A percentile compares a stretch with the other conserved stretches of the same genome.
Evolutionary conservation across 2,797 vertebrate genomes (phyloP).

Genomic region (Acanthis flammea): DNA sequence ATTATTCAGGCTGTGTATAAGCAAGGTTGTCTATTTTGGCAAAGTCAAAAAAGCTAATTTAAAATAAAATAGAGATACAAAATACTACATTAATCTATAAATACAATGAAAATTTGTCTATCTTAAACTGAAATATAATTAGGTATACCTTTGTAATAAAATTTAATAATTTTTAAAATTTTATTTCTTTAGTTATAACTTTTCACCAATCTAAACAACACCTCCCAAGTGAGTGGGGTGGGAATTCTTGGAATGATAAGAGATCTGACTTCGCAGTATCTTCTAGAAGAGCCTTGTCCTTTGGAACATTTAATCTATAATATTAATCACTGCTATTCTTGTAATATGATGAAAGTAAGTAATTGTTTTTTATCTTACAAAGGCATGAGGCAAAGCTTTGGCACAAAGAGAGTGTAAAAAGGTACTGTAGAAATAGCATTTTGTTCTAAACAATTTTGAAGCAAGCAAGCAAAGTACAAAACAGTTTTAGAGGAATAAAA

Average conservation of each 20-base stretch:
- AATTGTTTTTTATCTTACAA: neutral
- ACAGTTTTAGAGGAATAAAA: neutral
- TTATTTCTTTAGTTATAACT: neutral
- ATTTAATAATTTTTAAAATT: accelerated
- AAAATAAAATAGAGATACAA: neutral
- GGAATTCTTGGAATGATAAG: neutral
- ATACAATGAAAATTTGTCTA: neutral
- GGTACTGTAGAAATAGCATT: neutral
- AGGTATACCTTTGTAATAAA: neutral
- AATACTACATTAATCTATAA: neutral
- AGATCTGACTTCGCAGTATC: neutral
- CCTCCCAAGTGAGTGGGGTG: neutral
- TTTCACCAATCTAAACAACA: neutral
- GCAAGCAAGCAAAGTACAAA: neutral
- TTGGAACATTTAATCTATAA: constrained; percentile 6
- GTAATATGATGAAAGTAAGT: neutral
- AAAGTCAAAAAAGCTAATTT: neutral
- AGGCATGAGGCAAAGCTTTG: neutral
- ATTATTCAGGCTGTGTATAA: neutral
- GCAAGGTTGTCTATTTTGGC: neutral
- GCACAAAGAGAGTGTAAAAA: neutral
- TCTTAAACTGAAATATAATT: neutral
- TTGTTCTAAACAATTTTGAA: neutral
- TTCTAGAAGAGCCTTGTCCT: neutral
- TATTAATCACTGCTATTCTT: neutral